Base-by-base conservation (phyloP, 2,888 invertebrate genomes). In the Spilarctia lutea region DNA sequence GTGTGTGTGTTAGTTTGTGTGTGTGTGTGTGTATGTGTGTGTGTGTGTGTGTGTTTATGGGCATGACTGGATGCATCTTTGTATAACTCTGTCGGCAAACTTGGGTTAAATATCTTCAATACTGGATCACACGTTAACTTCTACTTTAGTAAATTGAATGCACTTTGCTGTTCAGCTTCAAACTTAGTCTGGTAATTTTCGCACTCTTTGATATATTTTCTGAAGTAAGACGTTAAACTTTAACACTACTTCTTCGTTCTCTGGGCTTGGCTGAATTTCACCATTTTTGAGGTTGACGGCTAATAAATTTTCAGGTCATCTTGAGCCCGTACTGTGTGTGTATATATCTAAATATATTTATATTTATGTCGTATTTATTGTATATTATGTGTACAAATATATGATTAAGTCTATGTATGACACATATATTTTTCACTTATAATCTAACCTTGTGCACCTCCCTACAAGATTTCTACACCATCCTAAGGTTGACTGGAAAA, bases 11-110 rank as follows among this genome's bases (percentile, higher is more conserved):
- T n/a, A n/a, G n/a, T n/a, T n/a, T n/a, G n/a, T n/a, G n/a, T n/a
- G n/a, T n/a, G n/a, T n/a, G n/a, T n/a, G n/a, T n/a, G n/a, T n/a
- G n/a, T n/a, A n/a, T n/a, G n/a, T n/a, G n/a, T n/a, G n/a, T n/a
- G n/a, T n/a, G n/a, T n/a, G n/a, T n/a, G n/a, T n/a, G n/a, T n/a
- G n/a, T n/a, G n/a, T n/a, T n/a, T n/a, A n/a, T n/a, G 33, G 4
- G 74, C 85, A 8, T n/a, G 2, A 3, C 16, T 10, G 0, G 78
- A 79, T 7, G 82, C 83, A 72, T 84, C 85, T 82, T 82, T 81
- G 52, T 84, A 83, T 30, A 84, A 3, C 63, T 85, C 80, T 27
- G 85, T 81, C 11, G 73, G 16, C 3, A 68, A n/a, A 4, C 39
- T 42, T 4, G 71, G 72, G 20, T 82, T n/a, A 76, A 67, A 85